A percentile compares a stretch with the other conserved stretches of the same genome.
phyloP scores from a whole-genome alignment of 2,113 vertebrate genomes.

The Helogale parvula region DNA sequence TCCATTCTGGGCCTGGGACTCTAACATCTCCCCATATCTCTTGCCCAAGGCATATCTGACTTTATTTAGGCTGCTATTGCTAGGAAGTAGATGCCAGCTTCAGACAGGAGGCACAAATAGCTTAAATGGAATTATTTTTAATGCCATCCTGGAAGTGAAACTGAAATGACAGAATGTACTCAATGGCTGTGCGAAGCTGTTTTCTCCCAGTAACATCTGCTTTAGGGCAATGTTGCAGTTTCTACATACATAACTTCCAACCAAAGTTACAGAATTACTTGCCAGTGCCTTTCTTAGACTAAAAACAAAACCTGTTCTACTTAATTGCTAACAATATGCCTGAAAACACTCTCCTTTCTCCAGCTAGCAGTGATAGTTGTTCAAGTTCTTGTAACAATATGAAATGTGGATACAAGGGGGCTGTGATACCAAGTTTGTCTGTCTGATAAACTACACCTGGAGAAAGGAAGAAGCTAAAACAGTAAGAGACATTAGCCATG shows the following conservation, averaged over 20 bases:
- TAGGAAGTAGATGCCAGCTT: neutral
- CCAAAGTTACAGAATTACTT: neutral
- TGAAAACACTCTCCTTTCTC: neutral
- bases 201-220: neutral
- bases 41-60: neutral
- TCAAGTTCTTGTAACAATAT: neutral
- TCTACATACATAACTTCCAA: constrained; percentile 30
- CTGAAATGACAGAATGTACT: neutral
- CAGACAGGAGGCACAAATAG: neutral
- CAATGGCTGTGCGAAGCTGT: neutral
- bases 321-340: neutral
- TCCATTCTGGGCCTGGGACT: neutral
- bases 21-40: neutral
- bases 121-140: neutral
- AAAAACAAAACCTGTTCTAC: constrained; percentile 22
- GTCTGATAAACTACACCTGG: neutral
- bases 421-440: neutral
- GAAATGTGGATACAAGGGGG: neutral
- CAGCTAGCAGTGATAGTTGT: neutral
- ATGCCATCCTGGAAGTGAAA: neutral
- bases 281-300: neutral
- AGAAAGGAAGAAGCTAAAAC: neutral
- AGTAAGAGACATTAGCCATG: neutral
- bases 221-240: neutral
- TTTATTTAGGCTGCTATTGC: neutral